phyloP scores from a whole-genome alignment of 2,113 vertebrate genomes.

The Embiotoca jacksoni region DNA sequence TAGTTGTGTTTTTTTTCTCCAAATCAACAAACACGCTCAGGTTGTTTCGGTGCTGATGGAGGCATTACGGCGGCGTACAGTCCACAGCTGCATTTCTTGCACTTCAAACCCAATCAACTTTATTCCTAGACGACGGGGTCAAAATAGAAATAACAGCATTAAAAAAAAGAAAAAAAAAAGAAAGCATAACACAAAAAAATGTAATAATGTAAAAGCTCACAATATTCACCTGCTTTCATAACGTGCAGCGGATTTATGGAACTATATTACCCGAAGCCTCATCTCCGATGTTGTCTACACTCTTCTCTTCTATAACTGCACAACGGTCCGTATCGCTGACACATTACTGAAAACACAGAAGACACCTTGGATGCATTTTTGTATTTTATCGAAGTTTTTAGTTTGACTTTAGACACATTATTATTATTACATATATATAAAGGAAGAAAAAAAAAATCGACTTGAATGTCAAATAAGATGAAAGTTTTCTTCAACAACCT shows the following conservation, averaged over 20 bases:
- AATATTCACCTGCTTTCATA: no score
- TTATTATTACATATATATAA: no score
- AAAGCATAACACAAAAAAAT: no score
- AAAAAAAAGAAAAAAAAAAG: background rate
- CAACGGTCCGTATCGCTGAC: background rate
- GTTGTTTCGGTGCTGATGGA: background rate
- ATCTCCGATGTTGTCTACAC: no score
- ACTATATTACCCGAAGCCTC: no score
- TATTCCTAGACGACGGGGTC: background rate
- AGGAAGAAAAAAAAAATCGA: no score
- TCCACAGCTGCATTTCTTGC: background rate
- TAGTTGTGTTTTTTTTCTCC: conserved; percentile 4
- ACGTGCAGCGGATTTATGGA: no score
- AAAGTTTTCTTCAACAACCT: no score
- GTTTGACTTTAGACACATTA: background rate
- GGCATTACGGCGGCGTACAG: background rate
- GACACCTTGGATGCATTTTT: background rate
- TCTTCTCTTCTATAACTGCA: no score
- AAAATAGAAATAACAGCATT: no score
- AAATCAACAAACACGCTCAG: background rate
- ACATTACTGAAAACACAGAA: conserved; percentile 1
- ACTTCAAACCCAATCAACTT: background rate
- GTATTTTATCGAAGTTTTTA: conserved; percentile 25
- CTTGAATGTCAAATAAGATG: no score
- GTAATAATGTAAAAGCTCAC: no score